Evolutionary conservation across 2,113 vertebrate genomes (phyloP), one percentile per base, ranked within the genome.

Genomic region (Lethenteron reissneri): DNA sequence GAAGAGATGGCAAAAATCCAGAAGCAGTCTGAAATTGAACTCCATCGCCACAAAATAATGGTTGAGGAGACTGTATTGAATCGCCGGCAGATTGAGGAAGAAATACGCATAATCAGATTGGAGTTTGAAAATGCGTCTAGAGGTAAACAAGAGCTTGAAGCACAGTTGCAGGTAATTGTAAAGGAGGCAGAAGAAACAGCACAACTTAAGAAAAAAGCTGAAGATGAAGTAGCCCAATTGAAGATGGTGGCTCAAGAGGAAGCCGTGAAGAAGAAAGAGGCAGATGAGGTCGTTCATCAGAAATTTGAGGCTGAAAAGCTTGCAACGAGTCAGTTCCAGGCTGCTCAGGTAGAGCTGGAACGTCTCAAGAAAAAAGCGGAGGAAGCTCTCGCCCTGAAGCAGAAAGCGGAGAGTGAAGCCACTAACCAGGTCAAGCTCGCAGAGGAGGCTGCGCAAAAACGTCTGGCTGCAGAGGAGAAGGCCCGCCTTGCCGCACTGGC

Each of bases 41-140:
- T 95, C 78, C 87, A 89, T 57, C 80, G 94, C 73, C 92, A 96
- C 77, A 88, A 84, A 76, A 78, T 81, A 10, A 81, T 97, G 0
- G 89, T 96, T 72, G 88, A 99, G 58, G 94, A 97, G 62, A 95
- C 89, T 0, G 78, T 94, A 71, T 86, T 88, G 76, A 90, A 97
- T 77, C 83, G 88, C 75, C 80, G 91, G 1, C 74, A 87, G 72
- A 86, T 96, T 7, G 92, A 99, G 74, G 92, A 95, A 73, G 94
- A 99, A 79, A 97, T 97, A 69, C 77, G 84, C 0, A 82, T 84
- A 3, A 85, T 99, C 1, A 97, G 96, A 78, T 78, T 83, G 19
- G 89, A 84, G 78, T 94, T 96, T 1, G 91, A 97, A 77, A 87
- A 81, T 75, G 91, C 91, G 0, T 87, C 91, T 0, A 85, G 84